phyloP scores from a whole-genome alignment of 1,140 invertebrate genomes.

The Oncopodura yosiiana region DNA sequence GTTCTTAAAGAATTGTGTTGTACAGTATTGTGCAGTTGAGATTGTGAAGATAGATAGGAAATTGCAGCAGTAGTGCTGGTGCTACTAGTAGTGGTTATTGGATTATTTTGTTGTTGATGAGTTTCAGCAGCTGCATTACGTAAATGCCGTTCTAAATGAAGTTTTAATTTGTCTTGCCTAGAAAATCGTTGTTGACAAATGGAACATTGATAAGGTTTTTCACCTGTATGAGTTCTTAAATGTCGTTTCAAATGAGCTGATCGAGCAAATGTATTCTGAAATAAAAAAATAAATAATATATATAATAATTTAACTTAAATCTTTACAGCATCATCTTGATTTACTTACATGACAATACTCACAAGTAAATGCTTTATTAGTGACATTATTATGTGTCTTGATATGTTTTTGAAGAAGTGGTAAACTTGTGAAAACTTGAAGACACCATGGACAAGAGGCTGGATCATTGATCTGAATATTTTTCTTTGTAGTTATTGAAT shows the following conservation, averaged over 20 bases:
- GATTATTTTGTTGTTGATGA: neutral
- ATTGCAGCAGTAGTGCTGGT: too few species aligned
- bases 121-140: constrained; percentile 2
- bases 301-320: neutral
- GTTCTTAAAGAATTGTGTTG: too few species aligned
- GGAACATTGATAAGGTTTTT: constrained; percentile 27
- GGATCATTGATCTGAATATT: constrained; percentile 1
- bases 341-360: constrained; percentile 22
- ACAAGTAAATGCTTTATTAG: constrained; percentile 16
- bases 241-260: constrained; percentile 30
- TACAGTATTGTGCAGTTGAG: constrained; percentile 9
- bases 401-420: constrained; percentile 23
- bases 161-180: constrained; percentile 29
- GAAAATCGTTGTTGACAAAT: constrained; percentile 19
- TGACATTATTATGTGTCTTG: constrained; percentile 24
- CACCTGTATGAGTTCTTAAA: constrained; percentile 24
- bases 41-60: constrained; percentile 6
- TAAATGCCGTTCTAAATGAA: constrained; percentile 24
- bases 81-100: constrained; percentile 1
- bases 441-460: constrained; percentile 23
- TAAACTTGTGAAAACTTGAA: constrained; percentile 17
- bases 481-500: neutral
- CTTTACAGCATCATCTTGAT: neutral
- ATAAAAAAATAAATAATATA: neutral
- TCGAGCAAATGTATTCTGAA: constrained; percentile 22